These are phyloP conservation scores for Seriola quinqueradiata DNA, from an alignment of 2,113 vertebrate species.

Conservation along the genomic window DNA sequence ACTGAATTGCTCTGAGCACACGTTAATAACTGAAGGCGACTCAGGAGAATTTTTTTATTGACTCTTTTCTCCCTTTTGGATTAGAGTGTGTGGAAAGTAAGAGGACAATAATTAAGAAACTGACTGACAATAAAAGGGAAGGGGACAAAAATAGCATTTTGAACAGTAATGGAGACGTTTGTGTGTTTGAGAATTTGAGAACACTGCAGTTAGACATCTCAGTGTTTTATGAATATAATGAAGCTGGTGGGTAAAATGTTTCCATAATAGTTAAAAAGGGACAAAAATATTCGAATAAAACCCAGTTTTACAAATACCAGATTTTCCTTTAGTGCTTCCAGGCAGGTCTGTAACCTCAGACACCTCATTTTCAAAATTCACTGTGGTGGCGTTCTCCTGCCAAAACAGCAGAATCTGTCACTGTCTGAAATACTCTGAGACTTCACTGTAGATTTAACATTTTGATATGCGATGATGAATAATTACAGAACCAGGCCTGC, in stretches of 20 bases:
- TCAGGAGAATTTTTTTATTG: too few relatives aligned
- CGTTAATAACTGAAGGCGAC: too few relatives aligned
- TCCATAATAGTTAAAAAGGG: not conserved
- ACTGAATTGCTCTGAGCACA: too few relatives aligned
- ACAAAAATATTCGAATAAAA: not conserved
- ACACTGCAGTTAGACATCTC: too few relatives aligned
- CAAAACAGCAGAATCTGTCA: conserved; percentile 17
- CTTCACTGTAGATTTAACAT: conserved; percentile 1
- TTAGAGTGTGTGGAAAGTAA: not conserved
- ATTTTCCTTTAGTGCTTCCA: not conserved
- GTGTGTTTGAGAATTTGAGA: too few relatives aligned
- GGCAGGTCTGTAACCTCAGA: not conserved
- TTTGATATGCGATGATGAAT: conserved; percentile 15
- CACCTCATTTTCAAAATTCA: not conserved
- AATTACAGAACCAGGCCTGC: conserved; percentile 15
- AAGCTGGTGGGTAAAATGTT: not conserved
- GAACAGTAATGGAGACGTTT: too few relatives aligned
- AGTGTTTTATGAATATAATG: not conserved
- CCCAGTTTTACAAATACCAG: too few relatives aligned
- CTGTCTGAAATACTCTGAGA: conserved; percentile 19
- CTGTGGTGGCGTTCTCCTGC: not conserved
- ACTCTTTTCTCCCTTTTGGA: too few relatives aligned
- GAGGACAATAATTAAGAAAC: not conserved
- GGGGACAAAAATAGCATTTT: too few relatives aligned
- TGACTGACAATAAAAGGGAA: not conserved